phyloP scores from a whole-genome alignment of 2,888 invertebrate species.

The Teleiodes luculella region DNA sequence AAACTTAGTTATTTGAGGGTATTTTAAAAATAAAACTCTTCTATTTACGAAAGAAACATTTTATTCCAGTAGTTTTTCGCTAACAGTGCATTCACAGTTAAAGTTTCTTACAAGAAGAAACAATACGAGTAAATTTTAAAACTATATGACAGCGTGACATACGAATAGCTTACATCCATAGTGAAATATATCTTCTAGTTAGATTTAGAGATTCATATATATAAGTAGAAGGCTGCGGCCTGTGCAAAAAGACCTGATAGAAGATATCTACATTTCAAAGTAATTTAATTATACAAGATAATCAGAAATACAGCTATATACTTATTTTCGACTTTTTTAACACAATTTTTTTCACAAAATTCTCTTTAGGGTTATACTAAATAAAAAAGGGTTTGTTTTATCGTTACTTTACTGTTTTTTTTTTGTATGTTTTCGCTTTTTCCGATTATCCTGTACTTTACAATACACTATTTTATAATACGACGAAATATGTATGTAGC shows the following conservation, averaged over 20 bases:
- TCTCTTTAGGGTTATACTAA: too few relatives aligned
- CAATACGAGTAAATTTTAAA: slow-evolving; percentile 35
- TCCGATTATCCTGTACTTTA: too few relatives aligned
- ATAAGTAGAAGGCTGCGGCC: slow-evolving; percentile 5
- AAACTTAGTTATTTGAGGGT: too few relatives aligned
- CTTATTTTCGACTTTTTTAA: neutral
- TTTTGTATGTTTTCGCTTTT: too few relatives aligned
- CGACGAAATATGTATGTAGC: too few relatives aligned
- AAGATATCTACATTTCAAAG: neutral
- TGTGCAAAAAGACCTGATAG: neutral
- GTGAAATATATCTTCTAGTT: slow-evolving; percentile 38
- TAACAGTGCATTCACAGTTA: slow-evolving; percentile 21
- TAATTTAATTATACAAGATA: too few relatives aligned
- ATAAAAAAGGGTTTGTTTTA: too few relatives aligned
- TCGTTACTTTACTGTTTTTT: too few relatives aligned
- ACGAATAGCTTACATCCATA: slow-evolving; percentile 54
- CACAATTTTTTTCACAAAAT: neutral
- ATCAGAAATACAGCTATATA: too few relatives aligned
- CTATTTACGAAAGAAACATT: slow-evolving; percentile 65
- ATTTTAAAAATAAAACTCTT: too few relatives aligned
- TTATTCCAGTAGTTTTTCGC: slow-evolving; percentile 59
- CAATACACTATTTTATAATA: too few relatives aligned
- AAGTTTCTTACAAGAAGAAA: slow-evolving; percentile 42
- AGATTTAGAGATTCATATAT: slow-evolving; percentile 40
- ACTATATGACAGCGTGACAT: slow-evolving; percentile 55